Evolutionary conservation across 2,113 vertebrate genomes (phyloP).

Genomic region (Phylloscopus whistleri): DNA sequence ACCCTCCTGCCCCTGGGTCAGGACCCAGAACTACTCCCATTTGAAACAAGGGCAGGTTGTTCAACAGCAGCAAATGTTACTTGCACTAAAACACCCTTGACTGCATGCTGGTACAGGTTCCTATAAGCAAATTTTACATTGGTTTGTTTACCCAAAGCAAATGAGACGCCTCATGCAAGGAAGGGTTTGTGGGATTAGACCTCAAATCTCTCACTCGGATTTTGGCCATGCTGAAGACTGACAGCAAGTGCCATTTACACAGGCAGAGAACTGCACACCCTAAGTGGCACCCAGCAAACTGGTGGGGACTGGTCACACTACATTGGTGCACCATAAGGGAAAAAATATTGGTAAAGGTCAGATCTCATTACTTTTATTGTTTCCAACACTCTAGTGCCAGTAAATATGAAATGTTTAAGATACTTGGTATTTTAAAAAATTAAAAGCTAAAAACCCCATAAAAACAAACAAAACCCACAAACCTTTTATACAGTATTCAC

Average conservation of each 20-base stretch:
- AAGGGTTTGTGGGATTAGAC: neutral
- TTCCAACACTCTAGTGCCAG: neutral
- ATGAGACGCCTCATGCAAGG: neutral
- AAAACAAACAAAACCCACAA: neutral
- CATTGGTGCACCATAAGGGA: rapidly evolving
- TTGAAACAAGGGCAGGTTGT: neutral
- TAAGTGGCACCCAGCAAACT: neutral
- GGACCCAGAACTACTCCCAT: neutral
- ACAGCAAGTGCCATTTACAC: neutral
- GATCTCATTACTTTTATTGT: neutral
- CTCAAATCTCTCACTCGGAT: neutral
- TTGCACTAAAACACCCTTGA: neutral
- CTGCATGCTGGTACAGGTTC: neutral
- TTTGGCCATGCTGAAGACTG: neutral
- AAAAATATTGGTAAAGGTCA: neutral
- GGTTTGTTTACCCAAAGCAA: neutral
- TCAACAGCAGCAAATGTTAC: rapidly evolving
- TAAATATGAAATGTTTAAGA: neutral
- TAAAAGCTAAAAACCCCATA: neutral
- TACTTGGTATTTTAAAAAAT: neutral
- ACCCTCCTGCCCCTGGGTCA: neutral
- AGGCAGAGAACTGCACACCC: neutral
- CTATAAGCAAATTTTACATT: neutral
- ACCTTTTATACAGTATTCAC: neutral
- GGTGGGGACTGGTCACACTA: neutral